Percentiles rank a stretch among this genome's conserved stretches.
Evolutionary conservation across 2,888 invertebrate species (phyloP).

Genomic region (Oscheius sp.): DNA sequence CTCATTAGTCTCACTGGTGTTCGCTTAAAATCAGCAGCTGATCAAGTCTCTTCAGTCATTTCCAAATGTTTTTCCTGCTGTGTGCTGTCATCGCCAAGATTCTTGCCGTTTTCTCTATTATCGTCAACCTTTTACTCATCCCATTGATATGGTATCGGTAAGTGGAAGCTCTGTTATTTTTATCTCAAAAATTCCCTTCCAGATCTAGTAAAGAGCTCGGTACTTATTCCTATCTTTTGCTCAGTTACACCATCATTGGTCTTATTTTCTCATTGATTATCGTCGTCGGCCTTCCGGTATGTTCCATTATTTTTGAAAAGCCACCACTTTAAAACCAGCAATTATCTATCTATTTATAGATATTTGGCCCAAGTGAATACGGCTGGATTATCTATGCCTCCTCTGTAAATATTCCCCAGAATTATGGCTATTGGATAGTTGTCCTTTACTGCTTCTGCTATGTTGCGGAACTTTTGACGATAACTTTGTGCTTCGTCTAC

Average conservation of each 20-base stretch:
- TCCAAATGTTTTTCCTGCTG: slow-evolving; percentile 7
- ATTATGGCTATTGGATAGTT: slow-evolving; percentile 27
- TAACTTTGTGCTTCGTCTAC: slow-evolving; percentile 22
- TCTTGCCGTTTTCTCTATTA: slow-evolving; percentile 5
- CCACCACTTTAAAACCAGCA: background rate
- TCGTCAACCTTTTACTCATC: background rate
- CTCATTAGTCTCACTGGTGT: too few species aligned
- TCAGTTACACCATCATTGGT: slow-evolving; percentile 14
- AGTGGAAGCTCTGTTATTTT: background rate
- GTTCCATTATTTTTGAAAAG: background rate
- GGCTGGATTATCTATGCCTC: slow-evolving; percentile 31
- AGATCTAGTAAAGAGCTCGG: slow-evolving; percentile 21
- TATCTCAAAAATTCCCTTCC: background rate
- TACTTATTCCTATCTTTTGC: slow-evolving; percentile 8
- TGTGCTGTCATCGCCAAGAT: slow-evolving; percentile 15
- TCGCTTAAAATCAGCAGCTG: too few species aligned
- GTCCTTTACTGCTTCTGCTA: slow-evolving; percentile 32
- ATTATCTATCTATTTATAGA: background rate
- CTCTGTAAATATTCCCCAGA: slow-evolving; percentile 20
- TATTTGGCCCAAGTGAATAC: slow-evolving; percentile 25
- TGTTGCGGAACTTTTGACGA: slow-evolving; percentile 16
- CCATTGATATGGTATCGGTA: slow-evolving; percentile 26
- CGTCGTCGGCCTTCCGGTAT: slow-evolving; percentile 17
- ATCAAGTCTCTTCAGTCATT: too few species aligned
- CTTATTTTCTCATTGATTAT: slow-evolving; percentile 20